Evolutionary conservation across 2,113 vertebrate species (phyloP).

Genomic region (Salvator merianae): DNA sequence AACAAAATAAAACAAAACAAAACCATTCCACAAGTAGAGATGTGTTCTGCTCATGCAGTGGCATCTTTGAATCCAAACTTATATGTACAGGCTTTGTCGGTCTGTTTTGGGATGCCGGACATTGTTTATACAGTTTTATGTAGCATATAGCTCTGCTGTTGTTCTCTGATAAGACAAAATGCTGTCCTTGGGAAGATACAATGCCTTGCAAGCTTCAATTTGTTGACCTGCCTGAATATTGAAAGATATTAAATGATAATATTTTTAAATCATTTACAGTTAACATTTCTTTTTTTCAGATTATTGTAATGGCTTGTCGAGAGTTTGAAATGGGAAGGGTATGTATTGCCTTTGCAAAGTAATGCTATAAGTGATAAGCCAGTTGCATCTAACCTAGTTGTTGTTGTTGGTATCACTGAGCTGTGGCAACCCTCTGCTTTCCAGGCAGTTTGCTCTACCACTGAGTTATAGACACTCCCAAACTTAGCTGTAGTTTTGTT

Average conservation of each 20-base stretch:
- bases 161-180: not conserved
- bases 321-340: conserved; percentile 99
- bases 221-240: too few relatives aligned
- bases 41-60: not conserved
- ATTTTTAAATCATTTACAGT: conserved; percentile 21
- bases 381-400: not conserved
- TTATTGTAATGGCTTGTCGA: conserved; percentile 98
- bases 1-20: too few relatives aligned
- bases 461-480: too few relatives aligned
- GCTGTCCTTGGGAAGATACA: not conserved
- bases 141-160: too few relatives aligned
- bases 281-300: conserved; percentile 72
- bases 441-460: too few relatives aligned
- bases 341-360: conserved; percentile 64
- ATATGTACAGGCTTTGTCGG: not conserved
- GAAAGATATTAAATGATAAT: not conserved
- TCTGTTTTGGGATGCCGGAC: too few relatives aligned
- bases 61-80: not conserved
- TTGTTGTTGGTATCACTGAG: too few relatives aligned
- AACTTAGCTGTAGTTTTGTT: too few relatives aligned
- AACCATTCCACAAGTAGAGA: not conserved
- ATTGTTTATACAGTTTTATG: too few relatives aligned
- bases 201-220: too few relatives aligned
- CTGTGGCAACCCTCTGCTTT: too few relatives aligned
- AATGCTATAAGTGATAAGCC: not conserved